Evolutionary conservation across 2,888 invertebrate genomes (phyloP).

Genomic region (Carpatolechia fugitivella): DNA sequence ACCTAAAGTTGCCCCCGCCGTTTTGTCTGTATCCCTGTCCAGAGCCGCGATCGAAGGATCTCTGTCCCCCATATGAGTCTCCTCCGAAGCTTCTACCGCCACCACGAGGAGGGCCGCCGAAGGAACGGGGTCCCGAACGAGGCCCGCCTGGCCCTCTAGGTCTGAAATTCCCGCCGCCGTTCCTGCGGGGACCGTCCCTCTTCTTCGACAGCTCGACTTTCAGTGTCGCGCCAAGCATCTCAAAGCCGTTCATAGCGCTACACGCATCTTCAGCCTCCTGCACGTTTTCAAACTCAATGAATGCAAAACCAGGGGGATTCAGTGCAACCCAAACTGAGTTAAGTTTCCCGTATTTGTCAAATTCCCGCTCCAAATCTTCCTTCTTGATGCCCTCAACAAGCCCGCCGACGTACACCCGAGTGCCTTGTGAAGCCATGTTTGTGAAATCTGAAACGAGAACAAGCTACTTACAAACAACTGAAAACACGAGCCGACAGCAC

Average conservation of each 20-base stretch:
- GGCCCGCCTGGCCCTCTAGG: constrained; percentile 59
- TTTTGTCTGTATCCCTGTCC: constrained; percentile 33
- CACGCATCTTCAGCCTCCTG: constrained; percentile 95
- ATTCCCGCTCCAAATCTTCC: constrained; percentile 94
- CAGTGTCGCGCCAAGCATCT: constrained; percentile 91
- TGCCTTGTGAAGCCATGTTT: constrained; percentile 76
- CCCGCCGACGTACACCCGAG: constrained; percentile 94
- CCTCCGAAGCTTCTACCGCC: constrained; percentile 39
- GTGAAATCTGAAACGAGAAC: constrained; percentile 12
- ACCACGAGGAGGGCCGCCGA: constrained; percentile 65
- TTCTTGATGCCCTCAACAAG: constrained; percentile 93
- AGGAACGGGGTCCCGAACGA: constrained; percentile 77
- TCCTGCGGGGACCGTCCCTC: constrained; percentile 84
- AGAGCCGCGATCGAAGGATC: constrained; percentile 41
- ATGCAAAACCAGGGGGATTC: constrained; percentile 96
- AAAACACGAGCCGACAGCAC: not conserved
- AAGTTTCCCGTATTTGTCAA: constrained; percentile 94
- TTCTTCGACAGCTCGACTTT: constrained; percentile 93
- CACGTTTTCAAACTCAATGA: constrained; percentile 94
- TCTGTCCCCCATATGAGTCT: constrained; percentile 35
- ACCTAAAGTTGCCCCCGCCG: constrained; percentile 75
- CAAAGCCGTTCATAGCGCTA: constrained; percentile 92
- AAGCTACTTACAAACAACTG: constrained; percentile 8
- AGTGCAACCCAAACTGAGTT: constrained; percentile 96
- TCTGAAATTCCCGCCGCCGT: constrained; percentile 51